Base-by-base conservation (phyloP, 2,888 invertebrate genomes). In the Coenonympha glycerion region DNA sequence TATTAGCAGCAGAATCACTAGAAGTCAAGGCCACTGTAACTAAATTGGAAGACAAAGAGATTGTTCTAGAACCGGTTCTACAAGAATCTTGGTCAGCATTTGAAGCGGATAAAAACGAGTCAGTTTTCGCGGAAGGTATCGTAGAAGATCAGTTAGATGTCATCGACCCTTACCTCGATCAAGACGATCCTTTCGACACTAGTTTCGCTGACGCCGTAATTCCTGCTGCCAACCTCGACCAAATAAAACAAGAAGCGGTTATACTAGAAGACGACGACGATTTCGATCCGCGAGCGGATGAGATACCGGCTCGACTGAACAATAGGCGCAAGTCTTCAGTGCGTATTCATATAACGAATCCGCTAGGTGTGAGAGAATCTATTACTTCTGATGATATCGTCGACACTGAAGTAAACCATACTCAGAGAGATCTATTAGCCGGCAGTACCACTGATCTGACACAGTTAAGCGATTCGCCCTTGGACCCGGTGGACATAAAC, bases 171-270 rank as follows among this genome's bases (percentile, higher is more conserved):
- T 89, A 90, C 66, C 67, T 83, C 57, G 90, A 89, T 57, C 89
- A 90, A 65, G 91, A 90, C 64, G 95, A 95, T 89, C 95, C 95
- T 0, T 95, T 95, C 65, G 95, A 95, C 67, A 95, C 95, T 16
- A 91, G 93, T 42, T 94, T 94, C 74, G 95, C 93, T 0, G 93
- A 93, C 49, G 92, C 92, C 63, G 89, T 95, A 39, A 81, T 93
- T 45, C 93, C 92, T 59, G 45, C 63, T 6, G 51, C 63, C 18
- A 62, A 68, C 40, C 79, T 88, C 47, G 76, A 79, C 58, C 76
- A 84, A 72, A 71, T 76, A 49, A 79, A 83, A 59, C 79, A 72
- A 65, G 90, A 70, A 75, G 69, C 75, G 48, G 66, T 67, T 13
- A 69, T 79, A 50, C 62, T 78, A 61, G 83, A 79, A 65, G 87